Conservation (phyloP, 2,797 vertebrate species). For the Melanotaenia parkinsoni region DNA sequence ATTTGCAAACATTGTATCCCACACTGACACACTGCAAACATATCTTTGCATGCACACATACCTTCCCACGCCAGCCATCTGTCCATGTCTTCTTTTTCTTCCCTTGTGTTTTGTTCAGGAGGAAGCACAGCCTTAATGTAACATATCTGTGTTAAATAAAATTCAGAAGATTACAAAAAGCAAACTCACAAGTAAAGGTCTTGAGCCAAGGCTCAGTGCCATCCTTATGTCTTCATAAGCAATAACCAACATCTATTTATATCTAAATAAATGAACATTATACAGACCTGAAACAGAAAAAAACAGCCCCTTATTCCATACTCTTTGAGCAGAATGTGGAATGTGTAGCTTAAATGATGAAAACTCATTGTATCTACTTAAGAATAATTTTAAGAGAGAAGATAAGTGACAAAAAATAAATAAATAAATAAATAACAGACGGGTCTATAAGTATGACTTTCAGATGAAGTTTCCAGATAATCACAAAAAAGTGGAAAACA, state of each 20-base stretch:
- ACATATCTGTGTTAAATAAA: slow-evolving; percentile 32
- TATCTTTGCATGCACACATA: slow-evolving; percentile 23
- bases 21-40: slow-evolving; percentile 19
- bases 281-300: background rate
- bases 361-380: background rate
- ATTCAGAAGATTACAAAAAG: slow-evolving; percentile 28
- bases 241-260: too few relatives aligned
- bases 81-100: slow-evolving; percentile 23
- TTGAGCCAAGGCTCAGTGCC: background rate
- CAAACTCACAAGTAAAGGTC: slow-evolving; percentile 3
- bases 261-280: background rate
- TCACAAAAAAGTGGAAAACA: slow-evolving; percentile 43
- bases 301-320: background rate
- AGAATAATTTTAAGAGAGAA: background rate
- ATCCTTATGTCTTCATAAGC: too few relatives aligned
- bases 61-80: slow-evolving; percentile 54
- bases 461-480: slow-evolving; percentile 21
- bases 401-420: background rate
- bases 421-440: background rate
- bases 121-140: slow-evolving; percentile 27
- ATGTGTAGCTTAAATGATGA: background rate
- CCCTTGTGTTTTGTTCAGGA: slow-evolving; percentile 15
- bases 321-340: background rate
- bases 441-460: slow-evolving; percentile 23
- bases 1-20: slow-evolving; percentile 32